Conservation (phyloP, 1,140 invertebrate genomes). For the Drosophila sturtevanti region DNA sequence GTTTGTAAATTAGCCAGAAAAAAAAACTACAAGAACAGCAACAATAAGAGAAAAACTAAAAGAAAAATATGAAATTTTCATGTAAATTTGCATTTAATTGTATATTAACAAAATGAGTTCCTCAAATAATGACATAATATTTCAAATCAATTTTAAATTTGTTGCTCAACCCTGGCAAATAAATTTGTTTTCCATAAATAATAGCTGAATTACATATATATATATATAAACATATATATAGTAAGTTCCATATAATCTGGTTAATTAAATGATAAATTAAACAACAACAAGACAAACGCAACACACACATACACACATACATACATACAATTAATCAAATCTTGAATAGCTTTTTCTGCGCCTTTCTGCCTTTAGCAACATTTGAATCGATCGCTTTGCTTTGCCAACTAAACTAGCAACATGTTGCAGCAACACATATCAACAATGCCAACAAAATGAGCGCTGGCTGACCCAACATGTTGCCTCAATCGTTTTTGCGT, state of each 20-base stretch:
- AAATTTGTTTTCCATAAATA: not conserved
- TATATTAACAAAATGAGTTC: too few relatives aligned
- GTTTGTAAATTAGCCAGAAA: conserved; percentile 1
- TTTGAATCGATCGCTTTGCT: conserved; percentile 48
- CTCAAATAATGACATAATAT: too few relatives aligned
- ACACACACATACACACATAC: not conserved
- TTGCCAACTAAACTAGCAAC: conserved; percentile 47
- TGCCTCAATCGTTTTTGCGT: conserved; percentile 48
- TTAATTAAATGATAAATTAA: not conserved
- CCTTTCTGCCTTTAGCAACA: conserved; percentile 56
- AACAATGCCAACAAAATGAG: conserved; percentile 18
- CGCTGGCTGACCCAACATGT: conserved; percentile 44
- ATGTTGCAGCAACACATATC: conserved; percentile 54
- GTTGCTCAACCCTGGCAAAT: not conserved
- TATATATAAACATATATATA: too few relatives aligned
- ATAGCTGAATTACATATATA: too few relatives aligned
- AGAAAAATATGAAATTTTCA: not conserved
- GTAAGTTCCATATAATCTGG: too few relatives aligned
- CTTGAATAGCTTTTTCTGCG: conserved; percentile 42
- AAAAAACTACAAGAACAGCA: too few relatives aligned
- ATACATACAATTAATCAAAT: conserved; percentile 14
- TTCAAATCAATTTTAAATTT: too few relatives aligned
- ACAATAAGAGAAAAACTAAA: too few relatives aligned
- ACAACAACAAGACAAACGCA: not conserved
- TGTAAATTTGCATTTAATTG: not conserved